Base-by-base conservation (phyloP, 2,888 invertebrate genomes). In the Caenorhabditis parvicauda region DNA sequence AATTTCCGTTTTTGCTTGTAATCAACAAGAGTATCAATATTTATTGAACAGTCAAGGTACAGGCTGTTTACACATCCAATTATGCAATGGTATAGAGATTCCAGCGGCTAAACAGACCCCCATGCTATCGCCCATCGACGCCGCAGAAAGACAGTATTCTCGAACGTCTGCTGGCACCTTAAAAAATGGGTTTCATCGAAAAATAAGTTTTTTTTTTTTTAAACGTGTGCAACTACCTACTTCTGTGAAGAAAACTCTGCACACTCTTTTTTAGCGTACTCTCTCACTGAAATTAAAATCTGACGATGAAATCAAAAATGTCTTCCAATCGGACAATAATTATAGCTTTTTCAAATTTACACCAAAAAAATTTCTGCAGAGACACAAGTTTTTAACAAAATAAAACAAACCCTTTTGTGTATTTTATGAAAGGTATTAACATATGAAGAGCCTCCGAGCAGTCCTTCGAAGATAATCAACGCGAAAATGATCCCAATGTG, bases 361-460 rank as follows among this genome's bases (percentile, higher is more conserved):
- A 32, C 9, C 9, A 9, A 12, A 32, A n/a, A 32, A 32, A 32
- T 32, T n/a, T 32, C n/a, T 32, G 35, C 14, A 45, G n/a, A 2
- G 17, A 29, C 12, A n/a, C 1, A 7, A 38, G n/a, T 14, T 45
- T 14, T 22, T 7, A 5, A 17, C 19, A 17, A 37, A 3, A 32
- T 7, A 47, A n/a, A 24, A 32, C 47, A 12, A 17, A 88, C 87
- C 83, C 88, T 87, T 71, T 86, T 84, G 25, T 87, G 85, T 81
- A 91, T 88, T 72, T 85, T 86, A 78, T 89, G 88, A 82, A 89
- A 91, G 3, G 90, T 90, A 76, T 91, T 91, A 19, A 89, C 89
- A 81, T 90, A 89, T 4, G 89, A 87, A 7, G 86, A 87, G 43
- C 89, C 89, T 32, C 89, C 89, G 46, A 89, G 80, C 7, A 90